Percentiles rank a stretch among this genome's conserved stretches.
These are phyloP conservation scores for Nerophis ophidion DNA, from an alignment of 2,113 vertebrate genomes.

Conservation along the genomic window DNA sequence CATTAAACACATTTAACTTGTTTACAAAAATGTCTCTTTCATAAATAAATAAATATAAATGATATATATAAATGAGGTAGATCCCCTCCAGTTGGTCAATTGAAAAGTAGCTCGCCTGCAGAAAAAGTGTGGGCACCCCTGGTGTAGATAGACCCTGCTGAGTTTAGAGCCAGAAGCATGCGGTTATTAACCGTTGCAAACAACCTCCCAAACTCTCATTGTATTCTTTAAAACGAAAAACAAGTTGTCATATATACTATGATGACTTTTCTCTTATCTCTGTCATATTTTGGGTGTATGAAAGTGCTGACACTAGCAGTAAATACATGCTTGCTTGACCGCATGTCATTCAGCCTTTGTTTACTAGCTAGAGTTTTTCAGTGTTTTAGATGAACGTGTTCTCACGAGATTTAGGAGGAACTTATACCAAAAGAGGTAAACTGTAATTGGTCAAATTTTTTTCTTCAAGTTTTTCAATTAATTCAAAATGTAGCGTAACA, in stretches of 20 bases:
- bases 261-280: too few relatives aligned
- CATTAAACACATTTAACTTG: too few relatives aligned
- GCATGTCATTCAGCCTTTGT: constrained; percentile 6
- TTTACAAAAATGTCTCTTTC: too few relatives aligned
- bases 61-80: too few relatives aligned
- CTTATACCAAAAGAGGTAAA: not conserved
- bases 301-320: not conserved
- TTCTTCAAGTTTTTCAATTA: too few relatives aligned
- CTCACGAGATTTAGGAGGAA: not conserved
- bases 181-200: constrained; percentile 19
- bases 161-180: constrained; percentile 43
- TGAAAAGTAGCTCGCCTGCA: too few relatives aligned
- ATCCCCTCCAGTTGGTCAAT: too few relatives aligned
- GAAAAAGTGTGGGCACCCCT: too few relatives aligned
- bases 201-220: not conserved
- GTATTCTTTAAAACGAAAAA: not conserved
- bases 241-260: constrained; percentile 1
- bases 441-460: too few relatives aligned
- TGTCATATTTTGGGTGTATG: too few relatives aligned
- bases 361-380: constrained; percentile 6
- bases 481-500: too few relatives aligned
- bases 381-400: not conserved
- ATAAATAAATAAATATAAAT: too few relatives aligned
- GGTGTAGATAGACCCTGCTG: constrained; percentile 26
- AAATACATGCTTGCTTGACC: constrained; percentile 36